Evolutionary conservation across 2,888 invertebrate genomes (phyloP).

Genomic region (Sesia bembeciformis): DNA sequence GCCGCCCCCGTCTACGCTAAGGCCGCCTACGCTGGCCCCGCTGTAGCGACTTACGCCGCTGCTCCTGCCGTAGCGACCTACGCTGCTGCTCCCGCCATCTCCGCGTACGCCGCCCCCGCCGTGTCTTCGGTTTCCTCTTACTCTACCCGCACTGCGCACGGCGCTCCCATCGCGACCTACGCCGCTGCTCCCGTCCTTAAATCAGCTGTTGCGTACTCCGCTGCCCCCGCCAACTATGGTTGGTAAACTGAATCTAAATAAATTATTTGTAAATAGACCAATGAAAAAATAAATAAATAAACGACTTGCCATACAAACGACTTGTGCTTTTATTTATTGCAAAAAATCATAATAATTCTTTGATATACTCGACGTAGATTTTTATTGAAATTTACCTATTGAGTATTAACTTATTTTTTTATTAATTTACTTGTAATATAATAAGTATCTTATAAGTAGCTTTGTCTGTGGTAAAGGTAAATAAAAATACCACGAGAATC

Average conservation of each 20-base stretch:
- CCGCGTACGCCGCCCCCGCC: conserved; percentile 19
- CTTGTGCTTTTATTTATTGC: neutral
- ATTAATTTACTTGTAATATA: too few species aligned
- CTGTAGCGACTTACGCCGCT: conserved; percentile 16
- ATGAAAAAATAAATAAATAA: conserved; percentile 23
- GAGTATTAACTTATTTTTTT: too few species aligned
- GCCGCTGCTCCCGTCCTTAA: conserved; percentile 47
- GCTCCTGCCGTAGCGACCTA: conserved; percentile 16
- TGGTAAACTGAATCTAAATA: conserved; percentile 67
- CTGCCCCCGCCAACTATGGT: conserved; percentile 77
- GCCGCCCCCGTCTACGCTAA: conserved; percentile 28
- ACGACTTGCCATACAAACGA: conserved; percentile 26
- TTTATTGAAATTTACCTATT: too few species aligned
- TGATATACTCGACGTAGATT: too few species aligned
- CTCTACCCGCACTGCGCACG: conserved; percentile 28
- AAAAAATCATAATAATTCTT: too few species aligned
- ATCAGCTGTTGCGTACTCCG: conserved; percentile 68
- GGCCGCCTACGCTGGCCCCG: conserved; percentile 36
- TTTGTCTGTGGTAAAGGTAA: too few species aligned
- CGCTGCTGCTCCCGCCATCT: conserved; percentile 4
- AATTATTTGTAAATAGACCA: conserved; percentile 35
- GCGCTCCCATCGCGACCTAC: conserved; percentile 28
- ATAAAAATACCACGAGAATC: too few species aligned
- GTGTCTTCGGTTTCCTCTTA: conserved; percentile 20
- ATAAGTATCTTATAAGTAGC: too few species aligned